These are phyloP conservation scores for Drosophila triauraria DNA, from an alignment of 1,140 invertebrate species.

Conservation along the genomic window DNA sequence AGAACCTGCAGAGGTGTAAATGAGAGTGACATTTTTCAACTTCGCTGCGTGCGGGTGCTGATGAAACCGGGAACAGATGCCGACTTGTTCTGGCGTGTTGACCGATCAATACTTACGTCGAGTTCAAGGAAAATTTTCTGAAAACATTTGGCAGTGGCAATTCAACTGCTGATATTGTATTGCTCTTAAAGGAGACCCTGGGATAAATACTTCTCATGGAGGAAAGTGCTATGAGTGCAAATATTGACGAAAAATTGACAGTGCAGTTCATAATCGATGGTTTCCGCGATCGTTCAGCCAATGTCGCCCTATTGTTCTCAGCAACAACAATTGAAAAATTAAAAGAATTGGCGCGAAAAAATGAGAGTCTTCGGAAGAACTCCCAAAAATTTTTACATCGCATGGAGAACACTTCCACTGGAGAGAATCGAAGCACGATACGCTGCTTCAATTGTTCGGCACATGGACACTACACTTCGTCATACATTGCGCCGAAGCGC, in stretches of 20 bases:
- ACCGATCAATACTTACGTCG: too few species aligned
- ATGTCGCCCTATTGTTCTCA: background rate
- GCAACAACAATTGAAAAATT: background rate
- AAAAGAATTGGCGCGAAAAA: background rate
- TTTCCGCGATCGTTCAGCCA: background rate
- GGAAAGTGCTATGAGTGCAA: background rate
- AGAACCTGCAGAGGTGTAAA: too few species aligned
- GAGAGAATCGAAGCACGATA: background rate
- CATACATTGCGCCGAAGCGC: background rate
- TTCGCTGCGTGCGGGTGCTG: too few species aligned
- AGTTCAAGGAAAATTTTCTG: too few species aligned
- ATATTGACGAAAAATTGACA: background rate
- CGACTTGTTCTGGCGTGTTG: background rate
- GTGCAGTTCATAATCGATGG: constrained; percentile 6
- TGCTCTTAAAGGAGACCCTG: background rate
- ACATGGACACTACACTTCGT: background rate
- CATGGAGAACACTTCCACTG: too few species aligned
- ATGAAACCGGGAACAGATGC: too few species aligned
- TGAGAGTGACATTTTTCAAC: too few species aligned
- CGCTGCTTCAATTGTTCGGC: constrained; percentile 1
- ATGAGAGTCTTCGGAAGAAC: background rate
- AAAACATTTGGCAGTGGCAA: too few species aligned
- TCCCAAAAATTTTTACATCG: background rate
- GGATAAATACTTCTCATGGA: background rate
- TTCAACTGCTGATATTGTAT: constrained; percentile 3